phyloP scores from a whole-genome alignment of 1,140 invertebrate genomes.

The Lasioglossum albipes region DNA sequence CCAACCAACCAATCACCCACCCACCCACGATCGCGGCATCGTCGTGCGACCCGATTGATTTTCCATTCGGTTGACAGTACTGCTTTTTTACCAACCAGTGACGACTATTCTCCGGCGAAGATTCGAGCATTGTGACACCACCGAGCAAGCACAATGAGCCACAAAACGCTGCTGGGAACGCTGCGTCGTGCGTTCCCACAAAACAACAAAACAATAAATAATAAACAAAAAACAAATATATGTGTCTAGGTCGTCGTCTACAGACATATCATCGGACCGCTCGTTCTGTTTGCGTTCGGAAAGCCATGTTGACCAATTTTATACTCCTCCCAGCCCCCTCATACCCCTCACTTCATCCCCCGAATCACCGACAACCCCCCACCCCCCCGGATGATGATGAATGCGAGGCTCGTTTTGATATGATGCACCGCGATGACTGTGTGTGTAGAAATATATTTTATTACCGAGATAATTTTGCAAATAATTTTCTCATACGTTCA shows the following conservation, averaged over 20 bases:
- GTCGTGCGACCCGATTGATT: slow-evolving; percentile 10
- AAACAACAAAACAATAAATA: too few relatives aligned
- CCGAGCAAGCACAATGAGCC: slow-evolving; percentile 35
- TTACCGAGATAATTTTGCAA: slow-evolving; percentile 63
- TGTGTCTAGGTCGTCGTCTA: slow-evolving; percentile 31
- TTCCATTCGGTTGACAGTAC: not conserved
- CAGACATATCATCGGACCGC: slow-evolving; percentile 70
- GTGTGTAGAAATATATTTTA: slow-evolving; percentile 76
- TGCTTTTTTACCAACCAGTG: not conserved
- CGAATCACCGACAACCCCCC: too few relatives aligned
- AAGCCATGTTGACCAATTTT: slow-evolving; percentile 62
- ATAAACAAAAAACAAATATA: too few relatives aligned
- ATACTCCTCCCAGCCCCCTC: slow-evolving; percentile 24
- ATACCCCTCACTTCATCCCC: too few relatives aligned
- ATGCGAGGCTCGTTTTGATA: slow-evolving; percentile 52
- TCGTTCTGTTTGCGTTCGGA: slow-evolving; percentile 37
- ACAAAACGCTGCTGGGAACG: not conserved
- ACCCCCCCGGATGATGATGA: slow-evolving; percentile 30
- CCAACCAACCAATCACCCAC: not conserved
- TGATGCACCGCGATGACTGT: slow-evolving; percentile 67
- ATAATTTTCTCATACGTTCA: slow-evolving; percentile 36
- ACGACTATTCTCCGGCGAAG: slow-evolving; percentile 16
- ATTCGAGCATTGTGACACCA: not conserved
- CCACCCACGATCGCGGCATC: slow-evolving; percentile 12
- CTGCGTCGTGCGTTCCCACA: not conserved